A percentile compares a stretch with the other conserved stretches of the same genome.
These are phyloP conservation scores for Bicyclus anynana DNA, from an alignment of 1,140 invertebrate species.

Conservation along the genomic window DNA sequence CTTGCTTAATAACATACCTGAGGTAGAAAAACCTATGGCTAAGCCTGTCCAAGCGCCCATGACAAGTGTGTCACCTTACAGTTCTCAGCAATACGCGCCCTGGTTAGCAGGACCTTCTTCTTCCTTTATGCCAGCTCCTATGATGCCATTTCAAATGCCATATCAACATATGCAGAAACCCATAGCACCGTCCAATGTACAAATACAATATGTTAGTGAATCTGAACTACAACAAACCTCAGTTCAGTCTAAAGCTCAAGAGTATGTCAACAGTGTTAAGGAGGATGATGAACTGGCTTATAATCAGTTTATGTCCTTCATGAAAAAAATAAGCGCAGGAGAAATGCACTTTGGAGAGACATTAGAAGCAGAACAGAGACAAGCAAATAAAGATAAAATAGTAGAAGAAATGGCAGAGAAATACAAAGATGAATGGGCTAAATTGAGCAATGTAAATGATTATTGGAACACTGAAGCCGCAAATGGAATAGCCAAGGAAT, in stretches of 20 bases:
- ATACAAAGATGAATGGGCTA: slow-evolving; percentile 74
- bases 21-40: slow-evolving; percentile 35
- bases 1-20: slow-evolving; percentile 66
- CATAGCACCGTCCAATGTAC: slow-evolving; percentile 40
- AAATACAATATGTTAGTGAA: slow-evolving; percentile 62
- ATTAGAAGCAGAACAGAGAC: slow-evolving; percentile 40
- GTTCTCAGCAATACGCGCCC: slow-evolving; percentile 32
- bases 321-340: slow-evolving; percentile 86
- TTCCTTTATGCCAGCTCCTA: slow-evolving; percentile 39
- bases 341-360: slow-evolving; percentile 72
- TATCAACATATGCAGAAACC: slow-evolving; percentile 32
- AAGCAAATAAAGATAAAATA: slow-evolving; percentile 63
- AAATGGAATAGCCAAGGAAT: slow-evolving; percentile 80
- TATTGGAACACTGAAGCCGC: slow-evolving; percentile 58
- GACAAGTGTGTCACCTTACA: slow-evolving; percentile 26
- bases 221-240: slow-evolving; percentile 39
- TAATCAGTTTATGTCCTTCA: slow-evolving; percentile 92
- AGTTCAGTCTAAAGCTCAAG: slow-evolving; percentile 71
- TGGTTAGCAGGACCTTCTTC: slow-evolving; percentile 49
- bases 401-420: slow-evolving; percentile 68
- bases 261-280: slow-evolving; percentile 80
- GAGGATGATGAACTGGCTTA: slow-evolving; percentile 84
- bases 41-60: slow-evolving; percentile 20
- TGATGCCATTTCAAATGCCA: slow-evolving; percentile 40
- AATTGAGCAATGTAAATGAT: slow-evolving; percentile 64